phyloP scores from a whole-genome alignment of 2,888 invertebrate species.

The Pollenia labialis region DNA sequence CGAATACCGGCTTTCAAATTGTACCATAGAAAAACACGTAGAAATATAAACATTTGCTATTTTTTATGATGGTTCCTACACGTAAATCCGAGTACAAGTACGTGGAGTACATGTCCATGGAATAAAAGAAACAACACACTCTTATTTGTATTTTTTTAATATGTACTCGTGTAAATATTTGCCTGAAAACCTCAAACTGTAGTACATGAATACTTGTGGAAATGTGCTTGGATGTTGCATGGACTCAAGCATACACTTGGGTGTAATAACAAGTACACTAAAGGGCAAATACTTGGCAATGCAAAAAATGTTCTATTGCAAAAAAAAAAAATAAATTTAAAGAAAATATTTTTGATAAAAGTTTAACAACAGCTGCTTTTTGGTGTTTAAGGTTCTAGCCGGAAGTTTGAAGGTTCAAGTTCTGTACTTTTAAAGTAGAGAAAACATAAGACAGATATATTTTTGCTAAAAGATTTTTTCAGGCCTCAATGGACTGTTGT shows the following conservation, averaged over 20 bases:
- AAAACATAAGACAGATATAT: too few relatives aligned
- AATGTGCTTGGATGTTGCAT: neutral
- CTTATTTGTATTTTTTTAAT: neutral
- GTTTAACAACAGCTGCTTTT: too few relatives aligned
- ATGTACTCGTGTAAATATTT: slow-evolving; percentile 2
- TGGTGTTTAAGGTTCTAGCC: too few relatives aligned
- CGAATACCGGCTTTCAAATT: neutral
- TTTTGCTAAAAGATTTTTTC: too few relatives aligned
- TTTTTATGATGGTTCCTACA: slow-evolving; percentile 26
- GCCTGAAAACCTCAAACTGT: neutral
- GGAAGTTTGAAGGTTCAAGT: too few relatives aligned
- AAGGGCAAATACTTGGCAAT: neutral
- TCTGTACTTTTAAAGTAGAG: too few relatives aligned
- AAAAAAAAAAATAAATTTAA: neutral
- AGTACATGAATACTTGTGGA: neutral
- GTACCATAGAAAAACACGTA: neutral
- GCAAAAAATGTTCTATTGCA: neutral
- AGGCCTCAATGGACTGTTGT: too few relatives aligned
- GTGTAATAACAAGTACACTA: slow-evolving; percentile 8
- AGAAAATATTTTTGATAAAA: too few relatives aligned
- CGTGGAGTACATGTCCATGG: slow-evolving; percentile 15
- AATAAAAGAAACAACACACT: slow-evolving; percentile 1
- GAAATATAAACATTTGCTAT: slow-evolving; percentile 31
- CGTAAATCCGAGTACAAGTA: slow-evolving; percentile 26
- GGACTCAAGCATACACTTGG: neutral